Evolutionary conservation across 2,113 vertebrate species (phyloP), one percentile per base, ranked within the genome.

Genomic region (Nanorana parkeri): DNA sequence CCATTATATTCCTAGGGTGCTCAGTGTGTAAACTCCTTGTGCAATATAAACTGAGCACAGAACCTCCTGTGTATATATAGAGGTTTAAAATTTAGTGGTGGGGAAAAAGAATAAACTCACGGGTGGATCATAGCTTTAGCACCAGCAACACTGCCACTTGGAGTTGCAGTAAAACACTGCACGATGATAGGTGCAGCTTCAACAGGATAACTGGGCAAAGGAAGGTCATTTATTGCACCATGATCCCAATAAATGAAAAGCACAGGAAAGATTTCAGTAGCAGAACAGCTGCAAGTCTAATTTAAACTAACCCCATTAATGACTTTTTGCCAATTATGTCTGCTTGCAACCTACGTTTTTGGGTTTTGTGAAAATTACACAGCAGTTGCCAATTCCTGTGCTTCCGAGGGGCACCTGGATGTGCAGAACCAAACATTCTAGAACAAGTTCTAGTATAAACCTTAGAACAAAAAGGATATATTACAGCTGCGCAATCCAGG

Each of bases 61-160:
- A 20, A 47, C 4, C 32, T 67, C 26, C 17, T 17, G 17, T 20
- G 24, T 51, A 19, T 17, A 24, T 24, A 19, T 6, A 52, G 74
- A 60, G 74, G 23, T 23, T 65, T 32, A 28, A 55, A 17, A 21
- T 19, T 64, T 77, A n/a, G 16, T 55, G 56, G 63, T n/a, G 41
- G 41, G 26, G 41, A 5, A 20, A 19, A 69, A 60, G 6, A 23
- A n/a, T n/a, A n/a, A 47, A 23, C 15, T 60, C 28, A 32, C 20
- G 0, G 17, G 15, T 55, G 72, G 80, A 83, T 76, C 72, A 76
- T 76, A 64, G 80, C 54, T 76, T 83, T 83, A 83, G 80, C 80
- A 83, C 80, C 80, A 83, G 80, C 71, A 83, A 67, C 63, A 76
- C 80, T 66, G 61, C 71, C 26, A 41, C 52, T 71, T 61, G 66